phyloP scores from a whole-genome alignment of 2,797 vertebrate genomes.

The Sebastes iracundus region DNA sequence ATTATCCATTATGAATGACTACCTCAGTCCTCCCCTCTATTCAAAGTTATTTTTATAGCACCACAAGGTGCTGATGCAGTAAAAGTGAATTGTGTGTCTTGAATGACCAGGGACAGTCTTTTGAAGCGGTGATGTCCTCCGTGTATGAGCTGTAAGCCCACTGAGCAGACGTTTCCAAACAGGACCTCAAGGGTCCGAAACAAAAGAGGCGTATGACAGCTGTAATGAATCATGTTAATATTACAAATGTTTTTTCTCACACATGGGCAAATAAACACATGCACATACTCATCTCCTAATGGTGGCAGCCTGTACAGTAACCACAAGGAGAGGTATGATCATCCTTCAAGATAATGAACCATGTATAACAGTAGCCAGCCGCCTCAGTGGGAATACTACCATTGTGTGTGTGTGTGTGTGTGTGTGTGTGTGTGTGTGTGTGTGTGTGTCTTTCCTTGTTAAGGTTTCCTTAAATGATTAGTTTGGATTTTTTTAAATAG shows the following conservation, averaged over 20 bases:
- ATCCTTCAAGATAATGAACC: slow-evolving; percentile 48
- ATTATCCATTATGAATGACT: slow-evolving; percentile 67
- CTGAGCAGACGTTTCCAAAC: neutral
- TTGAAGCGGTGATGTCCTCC: slow-evolving; percentile 20
- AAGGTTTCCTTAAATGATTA: neutral
- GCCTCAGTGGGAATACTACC: neutral
- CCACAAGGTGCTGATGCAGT: slow-evolving; percentile 53
- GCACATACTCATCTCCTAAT: slow-evolving; percentile 10
- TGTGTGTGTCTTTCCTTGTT: neutral
- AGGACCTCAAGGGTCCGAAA: slow-evolving; percentile 13
- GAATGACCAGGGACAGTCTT: slow-evolving; percentile 27
- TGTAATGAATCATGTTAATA: slow-evolving; percentile 22
- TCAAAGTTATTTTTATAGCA: slow-evolving; percentile 51
- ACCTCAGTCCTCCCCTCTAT: slow-evolving; percentile 30
- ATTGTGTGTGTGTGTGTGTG: neutral
- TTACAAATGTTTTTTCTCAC: neutral
- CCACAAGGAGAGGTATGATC: slow-evolving; percentile 18
- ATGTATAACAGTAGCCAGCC: slow-evolving; percentile 20
- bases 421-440: neutral
- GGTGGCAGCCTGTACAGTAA: slow-evolving; percentile 8
- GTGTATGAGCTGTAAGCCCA: neutral
- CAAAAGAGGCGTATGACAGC: slow-evolving; percentile 19
- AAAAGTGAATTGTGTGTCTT: slow-evolving; percentile 36
- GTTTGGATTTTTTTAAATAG: neutral
- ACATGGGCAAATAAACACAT: neutral